Evolutionary conservation across 2,797 vertebrate genomes (phyloP), one percentile per base, ranked within the genome.

Genomic region (Smutsia temminckii): DNA sequence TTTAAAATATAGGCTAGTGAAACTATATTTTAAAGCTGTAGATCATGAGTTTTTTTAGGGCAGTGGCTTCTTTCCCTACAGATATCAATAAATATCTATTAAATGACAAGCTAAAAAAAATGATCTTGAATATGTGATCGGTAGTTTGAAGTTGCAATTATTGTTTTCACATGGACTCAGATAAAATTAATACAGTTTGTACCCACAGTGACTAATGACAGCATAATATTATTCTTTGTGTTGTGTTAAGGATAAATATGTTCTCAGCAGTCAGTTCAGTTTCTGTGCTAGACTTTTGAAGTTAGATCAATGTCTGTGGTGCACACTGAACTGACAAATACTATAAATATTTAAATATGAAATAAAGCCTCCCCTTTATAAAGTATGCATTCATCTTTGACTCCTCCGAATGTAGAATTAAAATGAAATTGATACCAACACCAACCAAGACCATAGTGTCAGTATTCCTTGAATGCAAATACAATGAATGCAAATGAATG

Each of bases 221-320:
- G 87, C 89, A 71, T 84, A 91, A 17, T 97, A 92, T 97, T 97
- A 97, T 89, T 96, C 94, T 97, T 90, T 96, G 27, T 85, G 90
- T 90, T 85, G 80, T 97, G 85, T 95, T 95, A 97, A 95, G 93
- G 90, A 97, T 96, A 98, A 98, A 98, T 94, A 89, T 23, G 49
- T 93, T 97, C 94, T 98, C 79, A 97, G 91, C 93, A 97, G 95
- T 96, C 96, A 97, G 53, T 53, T 92, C 49, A 57, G 81, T 93
- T 94, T 97, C 80, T 96, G 64, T 78, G 95, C 69, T 90, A 93
- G 79, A 91, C 91, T 94, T 98, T 85, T 97, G 96, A 98, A 98
- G 96, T 96, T 92, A 95, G 89, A 97, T 95, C 97, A 94, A 61
- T 93, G 92, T 66, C 90, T 94, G 94, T 29, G 3, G 20, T 93